These are phyloP conservation scores for Andrena bicolor DNA, from an alignment of 2,888 invertebrate species.

Conservation along the genomic window DNA sequence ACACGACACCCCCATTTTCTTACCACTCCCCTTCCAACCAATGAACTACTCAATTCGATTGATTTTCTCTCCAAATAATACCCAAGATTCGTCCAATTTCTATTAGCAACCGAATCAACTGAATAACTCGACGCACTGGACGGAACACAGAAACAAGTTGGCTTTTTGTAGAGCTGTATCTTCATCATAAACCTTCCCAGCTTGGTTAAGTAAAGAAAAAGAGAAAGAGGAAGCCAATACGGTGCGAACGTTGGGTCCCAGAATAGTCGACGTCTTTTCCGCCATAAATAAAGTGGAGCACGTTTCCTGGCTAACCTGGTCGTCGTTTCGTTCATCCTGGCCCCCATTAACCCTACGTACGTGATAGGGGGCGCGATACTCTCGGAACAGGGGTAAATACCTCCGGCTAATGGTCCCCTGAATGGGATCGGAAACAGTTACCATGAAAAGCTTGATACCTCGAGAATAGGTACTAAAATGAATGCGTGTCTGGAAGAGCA, in stretches of 20 bases:
- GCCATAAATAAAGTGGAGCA: slow-evolving; percentile 61
- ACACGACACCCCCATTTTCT: neutral
- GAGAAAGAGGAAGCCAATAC: slow-evolving; percentile 40
- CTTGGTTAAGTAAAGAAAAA: slow-evolving; percentile 4
- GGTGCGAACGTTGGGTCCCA: slow-evolving; percentile 29
- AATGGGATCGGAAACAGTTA: slow-evolving; percentile 58
- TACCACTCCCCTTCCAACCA: neutral
- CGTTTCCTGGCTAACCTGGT: slow-evolving; percentile 51
- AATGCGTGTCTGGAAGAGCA: slow-evolving; percentile 38
- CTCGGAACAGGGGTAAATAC: slow-evolving; percentile 57
- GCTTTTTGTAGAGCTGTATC: slow-evolving; percentile 39
- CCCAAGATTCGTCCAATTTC: slow-evolving; percentile 20
- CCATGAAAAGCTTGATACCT: slow-evolving; percentile 37
- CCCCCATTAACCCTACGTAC: slow-evolving; percentile 63
- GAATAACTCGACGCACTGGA: slow-evolving; percentile 9
- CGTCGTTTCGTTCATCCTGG: slow-evolving; percentile 53
- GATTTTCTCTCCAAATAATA: neutral
- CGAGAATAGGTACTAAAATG: slow-evolving; percentile 37
- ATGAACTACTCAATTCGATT: neutral
- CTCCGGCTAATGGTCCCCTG: slow-evolving; percentile 44
- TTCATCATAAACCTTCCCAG: slow-evolving; percentile 40
- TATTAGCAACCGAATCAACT: slow-evolving; percentile 24
- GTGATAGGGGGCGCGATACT: slow-evolving; percentile 57
- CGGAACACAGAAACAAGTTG: slow-evolving; percentile 17
- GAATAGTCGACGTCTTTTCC: slow-evolving; percentile 21